Base-by-base conservation (phyloP, 2,797 vertebrate species). In the Staurois parvus region DNA sequence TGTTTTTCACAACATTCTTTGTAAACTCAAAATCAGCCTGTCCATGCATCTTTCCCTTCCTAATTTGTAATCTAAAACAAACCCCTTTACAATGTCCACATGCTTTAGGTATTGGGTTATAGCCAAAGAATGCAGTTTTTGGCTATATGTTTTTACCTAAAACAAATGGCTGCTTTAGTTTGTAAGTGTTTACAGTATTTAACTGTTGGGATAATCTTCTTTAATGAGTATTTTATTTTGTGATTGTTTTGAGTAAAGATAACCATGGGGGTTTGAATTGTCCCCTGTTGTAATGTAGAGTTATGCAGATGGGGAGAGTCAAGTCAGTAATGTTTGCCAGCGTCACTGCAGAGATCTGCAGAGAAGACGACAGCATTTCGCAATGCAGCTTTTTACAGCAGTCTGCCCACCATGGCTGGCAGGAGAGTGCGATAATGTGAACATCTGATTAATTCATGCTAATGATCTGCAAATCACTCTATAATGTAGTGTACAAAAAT, bases 361-460 rank as follows among this genome's bases (percentile, higher is more conserved):
- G 83, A 77, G 45, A 32, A 69, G 21, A 42, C 74, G 69, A 26
- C 64, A 30, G 48, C 64, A 69, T 62, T 64, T 72, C 76, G 76
- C 83, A 84, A 59, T 84, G 83, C 83, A 84, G 83, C 76, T 84
- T 79, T 84, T 70, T 72, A 45, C 76, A 84, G 76, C 75, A 78
- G 76, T 15, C 68, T 64, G 74, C 19, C 45, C 69, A n/a, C 45
- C 67, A 45, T 59, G 68, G 72, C 24, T 81, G 32, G 52, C 69
- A 81, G 79, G 69, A 48, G 79, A 32, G 17, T 9, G 28, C 42
- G 48, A 72, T 21, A 59, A 34, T n/a, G 48, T 5, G 32, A 59
- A 81, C 70, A n/a, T n/a, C 48, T 81, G 69, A 81, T 73, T 40
- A 73, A 7, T 9, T 45, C 21, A 17, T 17, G 28, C 37, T 72